phyloP scores from a whole-genome alignment of 2,888 invertebrate genomes.

The Drosophila macrospina region DNA sequence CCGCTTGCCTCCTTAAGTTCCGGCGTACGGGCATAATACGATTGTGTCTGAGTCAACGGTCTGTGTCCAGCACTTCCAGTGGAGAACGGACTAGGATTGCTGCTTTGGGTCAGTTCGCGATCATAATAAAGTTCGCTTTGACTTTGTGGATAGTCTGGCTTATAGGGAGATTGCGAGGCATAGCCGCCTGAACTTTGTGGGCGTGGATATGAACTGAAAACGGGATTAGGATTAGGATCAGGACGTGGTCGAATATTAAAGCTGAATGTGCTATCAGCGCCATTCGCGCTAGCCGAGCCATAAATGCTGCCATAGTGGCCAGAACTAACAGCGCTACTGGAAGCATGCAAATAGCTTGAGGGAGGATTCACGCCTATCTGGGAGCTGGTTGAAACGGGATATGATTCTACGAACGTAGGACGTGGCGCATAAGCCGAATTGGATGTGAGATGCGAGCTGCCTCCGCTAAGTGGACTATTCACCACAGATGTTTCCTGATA shows the following conservation, averaged over 20 bases:
- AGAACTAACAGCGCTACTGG: slow-evolving; percentile 77
- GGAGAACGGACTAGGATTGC: slow-evolving; percentile 72
- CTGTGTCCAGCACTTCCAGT: slow-evolving; percentile 33
- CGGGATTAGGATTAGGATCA: slow-evolving; percentile 51
- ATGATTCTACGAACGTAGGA: slow-evolving; percentile 41
- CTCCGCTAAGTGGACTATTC: slow-evolving; percentile 63
- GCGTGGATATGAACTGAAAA: slow-evolving; percentile 48
- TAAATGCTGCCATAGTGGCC: slow-evolving; percentile 81
- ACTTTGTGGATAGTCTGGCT: slow-evolving; percentile 59
- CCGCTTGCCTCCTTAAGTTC: slow-evolving; percentile 57
- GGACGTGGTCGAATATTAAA: slow-evolving; percentile 83
- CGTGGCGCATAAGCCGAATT: slow-evolving; percentile 39
- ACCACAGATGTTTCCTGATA: slow-evolving; percentile 39
- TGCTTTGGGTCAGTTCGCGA: slow-evolving; percentile 56
- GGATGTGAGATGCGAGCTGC: neutral
- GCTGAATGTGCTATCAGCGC: slow-evolving; percentile 83
- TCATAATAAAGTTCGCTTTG: slow-evolving; percentile 69
- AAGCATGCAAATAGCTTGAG: slow-evolving; percentile 72
- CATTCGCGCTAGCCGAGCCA: slow-evolving; percentile 79
- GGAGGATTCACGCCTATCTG: slow-evolving; percentile 46
- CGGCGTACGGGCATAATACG: slow-evolving; percentile 56
- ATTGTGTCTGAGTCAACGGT: slow-evolving; percentile 48
- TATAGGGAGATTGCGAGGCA: slow-evolving; percentile 52
- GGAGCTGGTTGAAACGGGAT: slow-evolving; percentile 52
- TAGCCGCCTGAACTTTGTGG: slow-evolving; percentile 54